phyloP scores from a whole-genome alignment of 1,140 invertebrate species.

The Anoplophora glabripennis region DNA sequence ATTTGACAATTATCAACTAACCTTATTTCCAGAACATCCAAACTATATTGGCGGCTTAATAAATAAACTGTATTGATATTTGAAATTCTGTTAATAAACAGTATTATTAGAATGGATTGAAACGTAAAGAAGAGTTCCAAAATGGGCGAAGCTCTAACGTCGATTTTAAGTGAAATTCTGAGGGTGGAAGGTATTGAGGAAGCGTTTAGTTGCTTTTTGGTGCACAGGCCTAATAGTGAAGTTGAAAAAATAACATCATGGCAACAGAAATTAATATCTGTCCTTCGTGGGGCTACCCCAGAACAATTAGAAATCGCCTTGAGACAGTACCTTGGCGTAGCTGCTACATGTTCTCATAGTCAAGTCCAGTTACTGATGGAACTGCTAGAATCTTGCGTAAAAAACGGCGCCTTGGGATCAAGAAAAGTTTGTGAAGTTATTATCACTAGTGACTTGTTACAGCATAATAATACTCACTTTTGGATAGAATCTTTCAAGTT shows the following conservation, averaged over 20 bases:
- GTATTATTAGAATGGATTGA: too few species aligned
- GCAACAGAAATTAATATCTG: conserved; percentile 59
- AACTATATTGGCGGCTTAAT: too few species aligned
- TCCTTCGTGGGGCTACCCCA: conserved; percentile 54
- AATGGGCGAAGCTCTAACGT: conserved; percentile 48
- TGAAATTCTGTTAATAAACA: too few species aligned
- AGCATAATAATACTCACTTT: conserved; percentile 73
- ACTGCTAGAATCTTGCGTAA: conserved; percentile 70
- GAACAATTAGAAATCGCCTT: conserved; percentile 72
- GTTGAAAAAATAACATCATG: conserved; percentile 62
- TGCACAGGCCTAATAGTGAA: conserved; percentile 67
- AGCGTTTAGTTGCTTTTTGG: conserved; percentile 80
- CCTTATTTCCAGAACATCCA: too few species aligned
- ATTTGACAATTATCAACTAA: too few species aligned
- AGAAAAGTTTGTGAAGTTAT: conserved; percentile 82
- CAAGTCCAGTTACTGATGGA: conserved; percentile 69
- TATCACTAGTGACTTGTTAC: conserved; percentile 73
- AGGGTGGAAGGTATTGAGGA: conserved; percentile 81
- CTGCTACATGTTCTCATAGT: conserved; percentile 67
- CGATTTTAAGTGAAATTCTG: conserved; percentile 67
- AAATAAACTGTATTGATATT: too few species aligned
- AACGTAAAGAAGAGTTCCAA: not conserved
- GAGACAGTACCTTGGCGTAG: conserved; percentile 65
- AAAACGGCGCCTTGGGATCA: conserved; percentile 62
- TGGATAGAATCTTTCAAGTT: conserved; percentile 87